Evolutionary conservation across 1,140 invertebrate genomes (phyloP).

Genomic region (Bombus haemorrhoidalis): DNA sequence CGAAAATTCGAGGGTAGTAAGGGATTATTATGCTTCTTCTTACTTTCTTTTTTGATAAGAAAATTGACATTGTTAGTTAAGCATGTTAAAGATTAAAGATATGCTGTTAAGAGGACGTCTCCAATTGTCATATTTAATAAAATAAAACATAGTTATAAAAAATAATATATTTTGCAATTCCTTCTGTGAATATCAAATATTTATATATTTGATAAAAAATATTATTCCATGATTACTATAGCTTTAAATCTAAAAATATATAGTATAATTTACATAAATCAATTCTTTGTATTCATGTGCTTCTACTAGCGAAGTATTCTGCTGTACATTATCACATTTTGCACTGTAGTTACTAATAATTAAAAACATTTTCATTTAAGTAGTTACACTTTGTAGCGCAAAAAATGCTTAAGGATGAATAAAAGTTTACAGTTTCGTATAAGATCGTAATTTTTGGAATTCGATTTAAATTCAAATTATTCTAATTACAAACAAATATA

Average conservation of each 20-base stretch:
- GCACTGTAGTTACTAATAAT: not conserved
- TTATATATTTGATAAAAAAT: not conserved
- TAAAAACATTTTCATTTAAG: not conserved
- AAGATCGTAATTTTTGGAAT: not conserved
- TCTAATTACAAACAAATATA: constrained; percentile 1
- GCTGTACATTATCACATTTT: not conserved
- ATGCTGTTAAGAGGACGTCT: too few relatives aligned
- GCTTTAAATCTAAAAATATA: not conserved
- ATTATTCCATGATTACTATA: not conserved
- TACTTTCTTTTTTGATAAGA: too few relatives aligned
- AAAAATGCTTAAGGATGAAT: not conserved
- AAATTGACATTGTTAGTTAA: not conserved
- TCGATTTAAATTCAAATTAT: constrained; percentile 7
- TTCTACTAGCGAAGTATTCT: not conserved
- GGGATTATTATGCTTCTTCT: too few relatives aligned
- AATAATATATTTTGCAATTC: not conserved
- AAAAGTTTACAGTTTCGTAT: not conserved
- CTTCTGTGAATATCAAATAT: not conserved
- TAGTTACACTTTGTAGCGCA: not conserved
- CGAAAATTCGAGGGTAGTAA: too few relatives aligned
- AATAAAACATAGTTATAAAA: not conserved
- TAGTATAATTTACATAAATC: not conserved
- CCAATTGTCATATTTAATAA: not conserved
- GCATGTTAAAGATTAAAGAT: not conserved
- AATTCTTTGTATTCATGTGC: not conserved